phyloP scores from a whole-genome alignment of 2,888 invertebrate genomes.

The Scaptomyza reducta region DNA sequence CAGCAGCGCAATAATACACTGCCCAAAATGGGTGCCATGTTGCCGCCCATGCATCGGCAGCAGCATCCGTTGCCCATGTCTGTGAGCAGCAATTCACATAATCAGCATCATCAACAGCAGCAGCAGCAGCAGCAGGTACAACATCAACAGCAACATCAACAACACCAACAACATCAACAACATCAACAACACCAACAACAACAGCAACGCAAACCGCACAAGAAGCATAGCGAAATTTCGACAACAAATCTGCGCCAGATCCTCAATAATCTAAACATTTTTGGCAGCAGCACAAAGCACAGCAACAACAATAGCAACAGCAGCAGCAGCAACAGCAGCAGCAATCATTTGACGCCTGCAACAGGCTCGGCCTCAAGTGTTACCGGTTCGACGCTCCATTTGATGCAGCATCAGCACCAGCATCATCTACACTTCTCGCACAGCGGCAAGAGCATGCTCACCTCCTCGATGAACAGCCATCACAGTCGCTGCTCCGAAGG shows the following conservation, averaged over 20 bases:
- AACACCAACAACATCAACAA: constrained; percentile 48
- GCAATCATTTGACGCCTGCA: constrained; percentile 33
- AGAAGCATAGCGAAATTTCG: constrained; percentile 82
- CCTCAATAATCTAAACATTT: constrained; percentile 92
- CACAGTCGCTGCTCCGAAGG: constrained; percentile 84
- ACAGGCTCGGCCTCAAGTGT: constrained; percentile 30
- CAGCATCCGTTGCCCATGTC: constrained; percentile 67
- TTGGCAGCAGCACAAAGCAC: constrained; percentile 84
- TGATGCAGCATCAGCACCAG: constrained; percentile 57
- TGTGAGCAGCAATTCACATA: constrained; percentile 35
- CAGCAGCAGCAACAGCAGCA: constrained; percentile 19
- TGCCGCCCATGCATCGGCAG: constrained; percentile 66
- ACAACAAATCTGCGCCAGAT: constrained; percentile 90
- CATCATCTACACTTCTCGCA: constrained; percentile 74
- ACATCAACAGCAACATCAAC: constrained; percentile 45
- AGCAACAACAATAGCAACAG: constrained; percentile 33
- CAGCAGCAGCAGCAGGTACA: constrained; percentile 53
- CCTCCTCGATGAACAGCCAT: constrained; percentile 83
- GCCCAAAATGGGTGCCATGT: constrained; percentile 77
- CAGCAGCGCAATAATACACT: constrained; percentile 71
- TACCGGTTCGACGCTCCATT: constrained; percentile 50
- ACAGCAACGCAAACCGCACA: constrained; percentile 69
- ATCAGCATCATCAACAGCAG: constrained; percentile 54
- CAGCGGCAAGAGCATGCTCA: constrained; percentile 77
- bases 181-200: constrained; percentile 45